Conservation (phyloP, 2,113 vertebrate species). For the Plotosus lineatus region DNA sequence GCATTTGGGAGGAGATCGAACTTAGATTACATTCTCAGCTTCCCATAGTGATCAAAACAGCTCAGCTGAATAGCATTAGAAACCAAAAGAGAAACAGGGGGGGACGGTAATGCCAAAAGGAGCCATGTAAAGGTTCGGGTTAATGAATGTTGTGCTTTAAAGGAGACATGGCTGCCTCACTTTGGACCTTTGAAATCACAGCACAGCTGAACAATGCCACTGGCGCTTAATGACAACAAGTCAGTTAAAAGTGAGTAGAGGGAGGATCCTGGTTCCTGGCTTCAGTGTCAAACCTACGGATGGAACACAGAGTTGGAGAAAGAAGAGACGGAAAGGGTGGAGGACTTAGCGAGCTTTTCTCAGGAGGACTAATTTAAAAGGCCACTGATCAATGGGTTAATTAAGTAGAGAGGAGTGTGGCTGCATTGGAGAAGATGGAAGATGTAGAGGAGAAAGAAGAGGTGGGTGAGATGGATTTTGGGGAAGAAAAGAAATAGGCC, state of each 20-base stretch:
- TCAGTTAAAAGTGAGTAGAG: slow-evolving; percentile 24
- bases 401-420: slow-evolving; percentile 63
- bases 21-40: slow-evolving; percentile 23
- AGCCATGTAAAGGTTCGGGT: slow-evolving; percentile 60
- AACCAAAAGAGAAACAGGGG: neutral
- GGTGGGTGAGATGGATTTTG: neutral
- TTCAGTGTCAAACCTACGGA: slow-evolving; percentile 23
- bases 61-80: slow-evolving; percentile 63
- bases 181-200: slow-evolving; percentile 15
- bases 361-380: slow-evolving; percentile 68
- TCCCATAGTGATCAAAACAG: slow-evolving; percentile 56
- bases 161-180: slow-evolving; percentile 54
- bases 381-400: slow-evolving; percentile 71
- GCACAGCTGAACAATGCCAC: slow-evolving; percentile 31
- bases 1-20: slow-evolving; percentile 13
- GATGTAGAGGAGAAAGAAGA: slow-evolving; percentile 38
- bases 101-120: slow-evolving; percentile 55
- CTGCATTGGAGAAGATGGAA: slow-evolving; percentile 5
- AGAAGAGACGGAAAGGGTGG: slow-evolving; percentile 14
- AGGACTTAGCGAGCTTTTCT: slow-evolving; percentile 57
- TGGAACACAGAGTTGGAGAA: neutral
- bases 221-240: slow-evolving; percentile 35
- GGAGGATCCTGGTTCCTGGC: slow-evolving; percentile 10
- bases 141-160: slow-evolving; percentile 65
- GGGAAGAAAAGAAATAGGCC: slow-evolving; percentile 13